Conservation (phyloP, 2,888 invertebrate species). For the Opisthograptis luteolata region DNA sequence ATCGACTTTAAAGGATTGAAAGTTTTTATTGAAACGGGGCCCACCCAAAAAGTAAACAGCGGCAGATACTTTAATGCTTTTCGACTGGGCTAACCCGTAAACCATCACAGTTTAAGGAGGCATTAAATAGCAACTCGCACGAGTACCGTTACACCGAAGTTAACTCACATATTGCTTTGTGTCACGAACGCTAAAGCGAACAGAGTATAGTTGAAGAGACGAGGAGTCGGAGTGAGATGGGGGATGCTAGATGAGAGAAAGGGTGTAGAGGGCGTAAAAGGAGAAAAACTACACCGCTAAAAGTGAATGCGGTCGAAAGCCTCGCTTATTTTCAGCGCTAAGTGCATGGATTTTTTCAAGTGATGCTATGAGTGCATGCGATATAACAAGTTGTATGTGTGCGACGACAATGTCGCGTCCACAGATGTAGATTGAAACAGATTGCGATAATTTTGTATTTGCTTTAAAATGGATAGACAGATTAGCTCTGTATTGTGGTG, state of each 20-base stretch:
- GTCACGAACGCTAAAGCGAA: slow-evolving; percentile 82
- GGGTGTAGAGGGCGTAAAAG: slow-evolving; percentile 80
- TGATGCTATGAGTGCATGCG: slow-evolving; percentile 68
- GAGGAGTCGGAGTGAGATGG: slow-evolving; percentile 70
- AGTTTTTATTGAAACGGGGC: slow-evolving; percentile 71
- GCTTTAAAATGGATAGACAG: no score
- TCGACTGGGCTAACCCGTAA: slow-evolving; percentile 81
- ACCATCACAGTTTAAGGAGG: slow-evolving; percentile 84
- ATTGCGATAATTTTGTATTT: no score
- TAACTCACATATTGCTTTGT: slow-evolving; percentile 84
- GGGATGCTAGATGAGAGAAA: slow-evolving; percentile 68
- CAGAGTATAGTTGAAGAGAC: slow-evolving; percentile 67
- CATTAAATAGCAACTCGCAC: slow-evolving; percentile 85
- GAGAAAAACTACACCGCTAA: slow-evolving; percentile 84
- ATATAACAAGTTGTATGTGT: slow-evolving; percentile 26
- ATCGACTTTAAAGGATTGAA: slow-evolving; percentile 69
- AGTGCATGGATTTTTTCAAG: slow-evolving; percentile 84
- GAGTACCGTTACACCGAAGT: slow-evolving; percentile 83
- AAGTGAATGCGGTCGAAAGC: slow-evolving; percentile 85
- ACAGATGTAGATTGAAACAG: no score
- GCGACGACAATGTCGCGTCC: slow-evolving; percentile 20
- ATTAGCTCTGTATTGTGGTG: no score
- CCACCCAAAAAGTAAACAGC: slow-evolving; percentile 78
- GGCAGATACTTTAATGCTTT: slow-evolving; percentile 78
- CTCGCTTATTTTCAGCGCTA: slow-evolving; percentile 81